phyloP scores from a whole-genome alignment of 2,113 vertebrate species.

The Macquaria ambigua region DNA sequence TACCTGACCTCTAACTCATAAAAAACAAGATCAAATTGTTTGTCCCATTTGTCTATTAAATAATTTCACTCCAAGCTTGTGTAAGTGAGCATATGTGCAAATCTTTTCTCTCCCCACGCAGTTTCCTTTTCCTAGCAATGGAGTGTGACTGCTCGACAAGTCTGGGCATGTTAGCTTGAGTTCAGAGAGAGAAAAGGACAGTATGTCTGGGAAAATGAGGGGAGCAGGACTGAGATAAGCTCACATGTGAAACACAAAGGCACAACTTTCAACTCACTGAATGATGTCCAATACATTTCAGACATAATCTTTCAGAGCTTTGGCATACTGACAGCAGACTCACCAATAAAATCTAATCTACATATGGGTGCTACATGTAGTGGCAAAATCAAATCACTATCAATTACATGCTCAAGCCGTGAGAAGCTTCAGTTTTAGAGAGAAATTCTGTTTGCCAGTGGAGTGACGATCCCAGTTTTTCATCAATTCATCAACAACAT shows the following conservation, averaged over 20 bases:
- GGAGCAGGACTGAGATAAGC: constrained; percentile 7
- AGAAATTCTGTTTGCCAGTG: neutral
- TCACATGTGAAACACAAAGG: constrained; percentile 2
- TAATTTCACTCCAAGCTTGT: constrained; percentile 19
- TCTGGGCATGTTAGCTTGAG: constrained; percentile 66
- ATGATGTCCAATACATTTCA: neutral
- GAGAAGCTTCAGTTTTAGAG: neutral
- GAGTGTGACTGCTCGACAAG: constrained; percentile 57
- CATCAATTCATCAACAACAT: neutral
- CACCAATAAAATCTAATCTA: too few species aligned
- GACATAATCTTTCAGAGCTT: neutral
- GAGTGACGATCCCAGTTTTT: neutral
- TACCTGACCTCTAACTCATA: constrained; percentile 27
- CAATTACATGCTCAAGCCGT: neutral
- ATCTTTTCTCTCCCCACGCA: constrained; percentile 49
- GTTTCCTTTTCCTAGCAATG: constrained; percentile 53
- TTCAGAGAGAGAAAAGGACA: constrained; percentile 43
- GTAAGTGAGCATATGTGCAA: constrained; percentile 27
- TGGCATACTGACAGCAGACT: neutral
- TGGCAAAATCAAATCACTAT: neutral
- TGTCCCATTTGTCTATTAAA: constrained; percentile 5
- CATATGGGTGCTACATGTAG: neutral
- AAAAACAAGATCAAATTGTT: constrained; percentile 34
- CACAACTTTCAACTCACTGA: neutral
- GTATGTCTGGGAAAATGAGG: constrained; percentile 17